A percentile compares a stretch with the other conserved stretches of the same genome.
Evolutionary conservation across 2,797 vertebrate genomes (phyloP).

Genomic region (Enteromius anoplus): DNA sequence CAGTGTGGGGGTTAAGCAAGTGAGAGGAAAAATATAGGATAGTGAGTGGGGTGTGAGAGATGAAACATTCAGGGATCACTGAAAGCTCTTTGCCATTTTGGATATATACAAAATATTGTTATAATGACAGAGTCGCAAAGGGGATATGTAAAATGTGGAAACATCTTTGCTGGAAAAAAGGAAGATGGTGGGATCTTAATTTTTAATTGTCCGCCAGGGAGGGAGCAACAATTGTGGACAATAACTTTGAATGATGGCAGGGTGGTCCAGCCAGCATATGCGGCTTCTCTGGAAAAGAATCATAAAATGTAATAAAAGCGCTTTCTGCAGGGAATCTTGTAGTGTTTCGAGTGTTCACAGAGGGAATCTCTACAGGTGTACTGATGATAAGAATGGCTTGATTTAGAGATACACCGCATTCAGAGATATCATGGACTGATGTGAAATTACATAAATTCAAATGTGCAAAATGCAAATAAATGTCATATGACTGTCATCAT

Average conservation of each 20-base stretch:
- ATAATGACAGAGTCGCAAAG: conserved; percentile 14
- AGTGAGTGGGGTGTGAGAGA: background rate
- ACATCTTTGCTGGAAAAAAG: conserved; percentile 42
- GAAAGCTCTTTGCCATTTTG: conserved; percentile 32
- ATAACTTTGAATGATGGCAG: conserved; percentile 42
- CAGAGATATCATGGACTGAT: background rate
- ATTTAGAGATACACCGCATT: background rate
- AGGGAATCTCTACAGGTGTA: conserved; percentile 10
- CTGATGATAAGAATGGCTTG: conserved; percentile 32
- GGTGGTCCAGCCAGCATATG: conserved; percentile 22
- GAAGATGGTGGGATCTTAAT: conserved; percentile 36
- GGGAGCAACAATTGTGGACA: conserved; percentile 35
- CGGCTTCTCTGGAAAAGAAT: conserved; percentile 20
- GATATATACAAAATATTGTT: conserved; percentile 47
- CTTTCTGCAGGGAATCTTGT: background rate
- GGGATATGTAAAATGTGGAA: conserved; percentile 39
- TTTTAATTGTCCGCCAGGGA: conserved; percentile 12
- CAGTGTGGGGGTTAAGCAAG: background rate
- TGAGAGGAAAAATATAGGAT: conserved; percentile 28
- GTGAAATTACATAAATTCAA: background rate
- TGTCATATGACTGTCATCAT: background rate
- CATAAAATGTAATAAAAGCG: conserved; percentile 16
- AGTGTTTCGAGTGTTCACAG: conserved; percentile 3
- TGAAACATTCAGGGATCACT: conserved; percentile 13
- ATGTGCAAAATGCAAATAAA: background rate